Evolutionary conservation across 2,113 vertebrate species (phyloP).

Genomic region (Nansenia antarctica): DNA sequence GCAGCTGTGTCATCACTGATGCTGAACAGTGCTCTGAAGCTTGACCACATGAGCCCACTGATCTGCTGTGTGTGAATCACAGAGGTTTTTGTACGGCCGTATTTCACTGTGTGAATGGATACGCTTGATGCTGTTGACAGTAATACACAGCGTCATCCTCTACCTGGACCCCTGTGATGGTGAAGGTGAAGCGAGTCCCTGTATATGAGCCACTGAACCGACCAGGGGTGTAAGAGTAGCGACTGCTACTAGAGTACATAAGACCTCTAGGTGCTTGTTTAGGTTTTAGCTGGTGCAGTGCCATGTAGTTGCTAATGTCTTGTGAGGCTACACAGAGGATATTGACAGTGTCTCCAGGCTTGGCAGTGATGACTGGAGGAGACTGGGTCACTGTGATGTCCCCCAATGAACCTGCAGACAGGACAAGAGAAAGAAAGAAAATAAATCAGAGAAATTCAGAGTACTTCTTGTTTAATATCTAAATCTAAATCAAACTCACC

Average conservation of each 20-base stretch:
- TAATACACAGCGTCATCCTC: constrained; percentile 4
- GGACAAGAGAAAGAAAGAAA: too few species aligned
- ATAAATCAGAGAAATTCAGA: too few species aligned
- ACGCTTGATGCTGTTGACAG: neutral
- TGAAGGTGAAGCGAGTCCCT: neutral
- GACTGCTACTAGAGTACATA: neutral
- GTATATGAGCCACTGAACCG: neutral
- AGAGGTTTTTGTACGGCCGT: constrained; percentile 2
- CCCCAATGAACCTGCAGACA: too few species aligned
- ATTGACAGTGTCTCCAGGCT: constrained; percentile 1
- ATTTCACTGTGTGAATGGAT: constrained; percentile 1
- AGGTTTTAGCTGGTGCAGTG: constrained; percentile 13
- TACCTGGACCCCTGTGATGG: constrained; percentile 5
- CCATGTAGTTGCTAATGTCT: neutral
- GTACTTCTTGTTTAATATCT: too few species aligned
- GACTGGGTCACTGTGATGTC: neutral
- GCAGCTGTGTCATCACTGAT: too few species aligned
- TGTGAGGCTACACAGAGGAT: constrained; percentile 8
- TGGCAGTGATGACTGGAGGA: neutral
- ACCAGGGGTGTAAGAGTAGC: neutral
- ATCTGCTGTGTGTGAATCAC: neutral
- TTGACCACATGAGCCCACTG: too few species aligned
- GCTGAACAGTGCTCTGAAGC: too few species aligned
- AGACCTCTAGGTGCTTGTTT: neutral
- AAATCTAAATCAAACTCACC: too few species aligned